phyloP scores from a whole-genome alignment of 1,140 invertebrate species.

The Drosophila bipectinata region DNA sequence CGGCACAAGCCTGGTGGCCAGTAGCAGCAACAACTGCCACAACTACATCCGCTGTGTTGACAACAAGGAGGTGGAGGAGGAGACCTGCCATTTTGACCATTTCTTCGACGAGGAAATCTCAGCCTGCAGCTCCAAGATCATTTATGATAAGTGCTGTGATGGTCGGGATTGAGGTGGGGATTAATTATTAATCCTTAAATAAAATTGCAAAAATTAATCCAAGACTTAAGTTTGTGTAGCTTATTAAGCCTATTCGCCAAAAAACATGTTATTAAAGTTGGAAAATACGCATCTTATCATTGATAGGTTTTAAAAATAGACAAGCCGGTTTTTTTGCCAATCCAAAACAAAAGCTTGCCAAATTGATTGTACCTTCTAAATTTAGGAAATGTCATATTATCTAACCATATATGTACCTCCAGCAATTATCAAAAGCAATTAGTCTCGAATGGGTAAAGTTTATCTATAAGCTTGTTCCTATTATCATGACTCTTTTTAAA shows the following conservation, averaged over 20 bases:
- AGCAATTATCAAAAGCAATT: not conserved
- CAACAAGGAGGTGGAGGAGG: constrained; percentile 32
- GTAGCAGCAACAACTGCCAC: constrained; percentile 66
- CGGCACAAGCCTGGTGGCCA: constrained; percentile 60
- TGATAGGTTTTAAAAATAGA: constrained; percentile 17
- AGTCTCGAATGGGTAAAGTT: not conserved
- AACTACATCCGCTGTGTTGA: constrained; percentile 62
- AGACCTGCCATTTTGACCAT: constrained; percentile 55
- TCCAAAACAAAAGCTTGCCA: not conserved
- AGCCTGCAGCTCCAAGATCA: constrained; percentile 51
- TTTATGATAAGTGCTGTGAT: constrained; percentile 71
- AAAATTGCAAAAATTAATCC: not conserved
- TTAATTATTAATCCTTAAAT: not conserved
- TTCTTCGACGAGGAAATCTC: constrained; percentile 68
- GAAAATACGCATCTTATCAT: not conserved
- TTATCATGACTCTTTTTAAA: too few relatives aligned
- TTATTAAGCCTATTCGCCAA: not conserved
- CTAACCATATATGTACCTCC: not conserved
- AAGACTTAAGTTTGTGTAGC: not conserved
- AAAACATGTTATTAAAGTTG: constrained; percentile 3
- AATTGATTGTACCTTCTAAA: constrained; percentile 3
- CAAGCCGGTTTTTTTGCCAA: not conserved
- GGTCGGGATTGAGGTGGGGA: constrained; percentile 32
- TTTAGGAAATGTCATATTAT: constrained; percentile 11
- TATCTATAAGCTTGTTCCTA: not conserved